phyloP scores from a whole-genome alignment of 2,113 vertebrate species.

The Cyprinus carpio region DNA sequence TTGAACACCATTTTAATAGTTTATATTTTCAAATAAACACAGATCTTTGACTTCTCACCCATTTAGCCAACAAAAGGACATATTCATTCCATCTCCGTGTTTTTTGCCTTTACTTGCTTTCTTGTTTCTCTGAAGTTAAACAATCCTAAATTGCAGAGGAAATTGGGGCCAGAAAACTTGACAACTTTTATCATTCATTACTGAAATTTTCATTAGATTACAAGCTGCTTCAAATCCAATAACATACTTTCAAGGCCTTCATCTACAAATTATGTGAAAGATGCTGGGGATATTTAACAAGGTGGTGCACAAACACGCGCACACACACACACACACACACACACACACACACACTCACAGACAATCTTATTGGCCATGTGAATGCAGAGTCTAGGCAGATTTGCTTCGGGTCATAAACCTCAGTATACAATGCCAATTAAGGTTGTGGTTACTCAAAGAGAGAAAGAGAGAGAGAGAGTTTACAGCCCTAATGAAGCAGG shows the following conservation, averaged over 20 bases:
- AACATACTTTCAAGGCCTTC: slow-evolving; percentile 63
- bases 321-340: slow-evolving; percentile 36
- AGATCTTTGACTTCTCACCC: neutral
- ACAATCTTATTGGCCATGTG: slow-evolving; percentile 60
- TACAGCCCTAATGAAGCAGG: slow-evolving; percentile 27
- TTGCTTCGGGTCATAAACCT: slow-evolving; percentile 67
- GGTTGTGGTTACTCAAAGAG: slow-evolving; percentile 58
- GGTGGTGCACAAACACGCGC: slow-evolving; percentile 40
- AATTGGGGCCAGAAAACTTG: neutral
- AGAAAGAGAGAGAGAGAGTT: slow-evolving; percentile 24
- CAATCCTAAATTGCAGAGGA: neutral
- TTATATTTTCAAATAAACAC: neutral
- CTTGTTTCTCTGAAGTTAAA: neutral
- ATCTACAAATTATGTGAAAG: slow-evolving; percentile 65
- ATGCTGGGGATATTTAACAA: slow-evolving; percentile 63
- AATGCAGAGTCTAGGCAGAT: slow-evolving; percentile 61
- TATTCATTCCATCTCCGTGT: neutral
- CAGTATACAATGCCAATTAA: slow-evolving; percentile 67
- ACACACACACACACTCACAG: slow-evolving; percentile 42
- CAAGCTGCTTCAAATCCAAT: slow-evolving; percentile 63
- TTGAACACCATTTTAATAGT: neutral
- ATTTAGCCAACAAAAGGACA: neutral
- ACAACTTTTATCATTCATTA: slow-evolving; percentile 51
- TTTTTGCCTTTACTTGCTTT: neutral
- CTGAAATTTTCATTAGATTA: slow-evolving; percentile 71